Conservation (phyloP, 2,888 invertebrate species). For the Ryuthela nishihirai region DNA sequence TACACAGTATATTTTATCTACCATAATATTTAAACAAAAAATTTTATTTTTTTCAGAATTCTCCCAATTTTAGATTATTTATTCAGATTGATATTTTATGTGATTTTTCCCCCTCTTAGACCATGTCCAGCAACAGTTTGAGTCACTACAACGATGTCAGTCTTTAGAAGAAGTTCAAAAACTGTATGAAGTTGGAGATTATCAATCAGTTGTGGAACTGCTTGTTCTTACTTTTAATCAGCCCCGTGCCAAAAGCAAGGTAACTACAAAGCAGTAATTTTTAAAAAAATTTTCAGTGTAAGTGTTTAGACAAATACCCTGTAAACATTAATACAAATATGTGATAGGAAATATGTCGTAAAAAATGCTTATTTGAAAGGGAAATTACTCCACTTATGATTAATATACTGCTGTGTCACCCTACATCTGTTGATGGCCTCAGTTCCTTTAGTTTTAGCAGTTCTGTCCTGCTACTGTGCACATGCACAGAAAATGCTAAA, state of each 20-base stretch:
- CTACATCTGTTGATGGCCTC: too few relatives aligned
- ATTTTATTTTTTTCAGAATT: too few relatives aligned
- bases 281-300: not conserved
- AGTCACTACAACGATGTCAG: slow-evolving; percentile 48
- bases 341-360: not conserved
- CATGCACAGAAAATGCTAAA: too few relatives aligned
- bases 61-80: too few relatives aligned
- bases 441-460: too few relatives aligned
- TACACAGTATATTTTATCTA: too few relatives aligned
- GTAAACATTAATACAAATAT: not conserved
- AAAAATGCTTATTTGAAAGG: not conserved
- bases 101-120: slow-evolving; percentile 41
- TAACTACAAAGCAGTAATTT: slow-evolving; percentile 3
- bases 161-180: slow-evolving; percentile 51
- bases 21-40: too few relatives aligned
- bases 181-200: slow-evolving; percentile 47
- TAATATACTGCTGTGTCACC: too few relatives aligned
- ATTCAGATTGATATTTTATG: too few relatives aligned
- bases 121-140: slow-evolving; percentile 46
- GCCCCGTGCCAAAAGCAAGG: slow-evolving; percentile 36
- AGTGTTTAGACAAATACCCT: not conserved
- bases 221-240: slow-evolving; percentile 44
- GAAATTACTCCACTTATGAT: too few relatives aligned
- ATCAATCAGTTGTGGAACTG: slow-evolving; percentile 48
- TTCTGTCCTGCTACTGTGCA: too few relatives aligned